Evolutionary conservation across 2,888 invertebrate genomes (phyloP).

Genomic region (Dichetophora obliterata): DNA sequence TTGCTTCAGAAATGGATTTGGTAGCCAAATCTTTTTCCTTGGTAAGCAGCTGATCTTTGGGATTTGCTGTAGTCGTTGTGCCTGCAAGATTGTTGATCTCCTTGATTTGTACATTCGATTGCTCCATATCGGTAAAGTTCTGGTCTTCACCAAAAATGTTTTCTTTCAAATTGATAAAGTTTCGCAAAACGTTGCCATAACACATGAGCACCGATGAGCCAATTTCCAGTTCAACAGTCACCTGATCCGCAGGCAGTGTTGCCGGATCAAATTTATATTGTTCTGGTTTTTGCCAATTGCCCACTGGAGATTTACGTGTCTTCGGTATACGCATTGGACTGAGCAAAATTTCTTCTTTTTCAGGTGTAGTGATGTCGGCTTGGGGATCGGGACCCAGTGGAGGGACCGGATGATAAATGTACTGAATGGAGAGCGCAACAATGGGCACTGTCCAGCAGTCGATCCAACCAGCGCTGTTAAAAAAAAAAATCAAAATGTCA

Average conservation of each 20-base stretch:
- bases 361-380: conserved; percentile 93
- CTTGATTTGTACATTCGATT: conserved; percentile 72
- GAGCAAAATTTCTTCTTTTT: conserved; percentile 91
- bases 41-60: conserved; percentile 64
- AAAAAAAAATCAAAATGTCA: neutral
- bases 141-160: conserved; percentile 98
- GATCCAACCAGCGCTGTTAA: conserved; percentile 81
- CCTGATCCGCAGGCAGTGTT: conserved; percentile 86
- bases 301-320: conserved; percentile 79
- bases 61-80: conserved; percentile 67
- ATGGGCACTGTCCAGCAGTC: conserved; percentile 98
- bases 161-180: conserved; percentile 92
- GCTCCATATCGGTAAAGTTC: conserved; percentile 92
- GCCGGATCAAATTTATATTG: conserved; percentile 88
- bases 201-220: conserved; percentile 92
- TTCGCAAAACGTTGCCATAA: conserved; percentile 91
- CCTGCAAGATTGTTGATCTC: conserved; percentile 66
- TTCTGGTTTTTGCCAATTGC: conserved; percentile 77
- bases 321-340: conserved; percentile 93
- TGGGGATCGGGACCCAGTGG: conserved; percentile 89
- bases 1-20: conserved; percentile 68
- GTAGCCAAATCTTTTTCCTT: conserved; percentile 65
- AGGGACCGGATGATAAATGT: conserved; percentile 93
- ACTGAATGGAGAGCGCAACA: conserved; percentile 90
- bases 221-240: conserved; percentile 93